Base-by-base conservation (phyloP, 1,140 invertebrate species). In the Drosophila azteca region DNA sequence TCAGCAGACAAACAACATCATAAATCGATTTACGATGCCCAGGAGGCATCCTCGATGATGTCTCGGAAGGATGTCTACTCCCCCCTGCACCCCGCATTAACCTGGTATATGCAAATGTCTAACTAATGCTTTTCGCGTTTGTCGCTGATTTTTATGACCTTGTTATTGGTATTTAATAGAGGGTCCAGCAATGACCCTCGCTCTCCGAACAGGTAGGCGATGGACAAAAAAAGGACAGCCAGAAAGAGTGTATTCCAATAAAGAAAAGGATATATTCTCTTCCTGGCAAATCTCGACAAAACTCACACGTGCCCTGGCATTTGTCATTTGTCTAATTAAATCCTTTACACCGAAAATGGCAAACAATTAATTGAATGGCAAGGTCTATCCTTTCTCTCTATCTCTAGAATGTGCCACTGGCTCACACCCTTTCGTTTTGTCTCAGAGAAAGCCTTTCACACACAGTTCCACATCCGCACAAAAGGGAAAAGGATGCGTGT, bases 341-440 rank as follows among this genome's bases (percentile, higher is more conserved):
- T 77, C 62, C 62, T 63, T 50, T 55, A 48, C 51, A 64, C 61
- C 29, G 58, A 51, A 54, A 78, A 82, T 73, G 71, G 63, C 71
- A 74, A 70, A 83, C 79, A 81, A 74, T 83, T 81, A 83, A 81
- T 83, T 81, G 79, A 83, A 83, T 68, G 48, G 2, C 9, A 9
- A 0, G 31, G 17, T 48, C 20, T 48, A 7, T 22, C 17, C 17
- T 48, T 20, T 48, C 46, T 11, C n/a, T n/a, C n/a, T n/a, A n/a
- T n/a, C n/a, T 53, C 49, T 68, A 29, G 63, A 31, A 69, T 52
- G 60, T 74, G 70, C 52, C 70, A 57, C 43, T 57, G 61, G 29
- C 57, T 82, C 74, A 82, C 82, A 87, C 82, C 66, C 83, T 87
- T 85, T 77, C 64, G 57, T 59, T 76, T 52, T 43, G n/a, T 44